Evolutionary conservation across 37 sponge, comb jelly and placozoan species (phyloP).

Genomic region (Tethya wilhelma): DNA sequence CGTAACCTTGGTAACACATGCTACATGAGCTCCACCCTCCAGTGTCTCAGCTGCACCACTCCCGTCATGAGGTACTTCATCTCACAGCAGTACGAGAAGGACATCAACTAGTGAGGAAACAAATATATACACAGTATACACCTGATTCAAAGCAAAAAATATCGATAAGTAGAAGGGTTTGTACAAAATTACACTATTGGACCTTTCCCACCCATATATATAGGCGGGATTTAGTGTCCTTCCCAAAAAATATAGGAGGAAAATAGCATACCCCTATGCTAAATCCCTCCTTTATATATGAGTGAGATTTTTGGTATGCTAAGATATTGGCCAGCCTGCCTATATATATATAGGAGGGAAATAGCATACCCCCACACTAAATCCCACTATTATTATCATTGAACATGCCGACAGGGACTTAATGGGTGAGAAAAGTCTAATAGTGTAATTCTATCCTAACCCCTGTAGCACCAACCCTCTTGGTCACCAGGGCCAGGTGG

Average conservation of each 20-base stretch:
- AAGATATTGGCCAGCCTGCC: too few relatives aligned
- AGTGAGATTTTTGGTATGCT: too few relatives aligned
- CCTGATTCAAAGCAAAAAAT: too few relatives aligned
- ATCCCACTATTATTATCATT: too few relatives aligned
- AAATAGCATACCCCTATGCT: background rate
- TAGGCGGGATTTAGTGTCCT: background rate
- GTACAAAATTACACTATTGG: too few relatives aligned
- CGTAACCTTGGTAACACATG: constrained; percentile 91
- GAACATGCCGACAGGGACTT: too few relatives aligned
- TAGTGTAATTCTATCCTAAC: background rate
- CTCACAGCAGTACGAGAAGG: constrained; percentile 33
- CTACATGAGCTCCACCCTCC: constrained; percentile 88
- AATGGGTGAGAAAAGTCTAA: too few relatives aligned
- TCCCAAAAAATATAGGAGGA: background rate
- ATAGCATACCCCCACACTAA: too few relatives aligned
- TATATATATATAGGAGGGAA: too few relatives aligned
- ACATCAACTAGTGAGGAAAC: constrained; percentile 65
- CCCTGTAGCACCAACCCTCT: constrained; percentile 67
- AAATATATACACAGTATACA: background rate
- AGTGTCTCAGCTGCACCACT: constrained; percentile 76
- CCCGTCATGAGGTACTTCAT: constrained; percentile 69
- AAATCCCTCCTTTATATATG: too few relatives aligned
- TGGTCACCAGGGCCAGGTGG: constrained; percentile 77
- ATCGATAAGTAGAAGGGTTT: background rate
- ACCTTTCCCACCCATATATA: too few relatives aligned